phyloP scores from a whole-genome alignment of 2,797 vertebrate species.

The Chanos chanos region DNA sequence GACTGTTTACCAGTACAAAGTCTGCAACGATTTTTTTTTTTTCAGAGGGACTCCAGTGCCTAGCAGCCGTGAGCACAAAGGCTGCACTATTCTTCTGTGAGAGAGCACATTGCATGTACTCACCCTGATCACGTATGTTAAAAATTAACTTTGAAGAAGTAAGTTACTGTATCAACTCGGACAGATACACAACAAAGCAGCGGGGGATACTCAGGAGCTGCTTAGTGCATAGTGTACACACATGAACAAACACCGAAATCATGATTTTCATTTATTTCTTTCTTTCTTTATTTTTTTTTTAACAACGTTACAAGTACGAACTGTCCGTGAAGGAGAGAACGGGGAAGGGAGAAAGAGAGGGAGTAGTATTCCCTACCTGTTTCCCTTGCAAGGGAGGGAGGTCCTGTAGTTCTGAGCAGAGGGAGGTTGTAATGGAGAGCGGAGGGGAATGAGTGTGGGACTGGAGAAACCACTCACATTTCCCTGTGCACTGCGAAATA shows the following conservation, averaged over 20 bases:
- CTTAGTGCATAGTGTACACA: conserved; percentile 2
- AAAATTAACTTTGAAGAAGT: conserved; percentile 49
- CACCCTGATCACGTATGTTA: conserved; percentile 46
- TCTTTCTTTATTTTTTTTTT: too few relatives aligned
- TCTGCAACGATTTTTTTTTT: conserved; percentile 57
- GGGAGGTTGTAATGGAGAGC: conserved; percentile 57
- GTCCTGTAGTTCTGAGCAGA: conserved; percentile 58
- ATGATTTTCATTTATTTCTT: too few relatives aligned
- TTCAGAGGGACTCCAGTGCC: too few relatives aligned
- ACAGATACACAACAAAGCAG: conserved; percentile 18
- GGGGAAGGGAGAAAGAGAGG: background rate
- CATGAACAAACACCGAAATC: conserved; percentile 4
- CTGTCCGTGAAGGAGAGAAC: background rate
- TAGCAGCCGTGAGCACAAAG: conserved; percentile 58
- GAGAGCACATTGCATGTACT: conserved; percentile 26
- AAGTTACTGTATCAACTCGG: conserved; percentile 26
- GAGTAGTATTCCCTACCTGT: conserved; percentile 59
- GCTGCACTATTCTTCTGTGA: conserved; percentile 46
- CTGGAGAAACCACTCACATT: conserved; percentile 60
- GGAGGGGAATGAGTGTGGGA: conserved; percentile 62
- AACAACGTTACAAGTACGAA: too few relatives aligned
- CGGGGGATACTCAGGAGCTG: background rate
- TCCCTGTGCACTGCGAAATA: conserved; percentile 65
- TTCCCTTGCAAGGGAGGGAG: too few relatives aligned
- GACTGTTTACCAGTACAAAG: conserved; percentile 67